phyloP scores from a whole-genome alignment of 2,113 vertebrate species.

The Hydrolagus affinis region DNA sequence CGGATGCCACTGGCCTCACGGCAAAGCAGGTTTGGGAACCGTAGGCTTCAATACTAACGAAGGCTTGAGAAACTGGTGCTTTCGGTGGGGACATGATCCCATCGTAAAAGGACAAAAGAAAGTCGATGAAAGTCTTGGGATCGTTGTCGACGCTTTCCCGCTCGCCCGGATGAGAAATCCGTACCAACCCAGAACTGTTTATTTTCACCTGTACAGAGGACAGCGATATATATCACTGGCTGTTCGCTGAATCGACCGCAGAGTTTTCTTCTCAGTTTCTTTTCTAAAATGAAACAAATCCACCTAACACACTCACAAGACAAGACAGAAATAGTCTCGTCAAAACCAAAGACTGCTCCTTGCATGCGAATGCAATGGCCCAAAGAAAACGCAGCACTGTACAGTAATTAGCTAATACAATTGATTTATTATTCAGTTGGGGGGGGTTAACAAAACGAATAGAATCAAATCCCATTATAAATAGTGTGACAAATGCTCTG shows the following conservation, averaged over 20 bases:
- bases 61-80: not conserved
- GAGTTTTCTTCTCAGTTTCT: not conserved
- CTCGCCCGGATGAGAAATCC: not conserved
- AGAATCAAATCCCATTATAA: too few species aligned
- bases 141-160: not conserved
- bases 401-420: too few species aligned
- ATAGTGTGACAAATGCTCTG: too few species aligned
- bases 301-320: not conserved
- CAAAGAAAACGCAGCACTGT: too few species aligned
- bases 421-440: too few species aligned
- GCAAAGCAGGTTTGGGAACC: not conserved
- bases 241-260: not conserved
- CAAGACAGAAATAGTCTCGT: not conserved
- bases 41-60: not conserved
- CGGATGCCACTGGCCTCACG: not conserved
- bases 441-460: too few species aligned
- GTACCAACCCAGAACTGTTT: not conserved
- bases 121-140: not conserved
- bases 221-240: not conserved
- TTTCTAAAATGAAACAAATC: not conserved
- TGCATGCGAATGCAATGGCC: too few species aligned
- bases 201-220: not conserved
- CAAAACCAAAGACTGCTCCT: not conserved
- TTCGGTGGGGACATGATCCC: not conserved
- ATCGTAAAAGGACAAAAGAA: not conserved